These are phyloP conservation scores for Tauraco erythrolophus DNA, from an alignment of 2,113 vertebrate genomes.

Conservation along the genomic window DNA sequence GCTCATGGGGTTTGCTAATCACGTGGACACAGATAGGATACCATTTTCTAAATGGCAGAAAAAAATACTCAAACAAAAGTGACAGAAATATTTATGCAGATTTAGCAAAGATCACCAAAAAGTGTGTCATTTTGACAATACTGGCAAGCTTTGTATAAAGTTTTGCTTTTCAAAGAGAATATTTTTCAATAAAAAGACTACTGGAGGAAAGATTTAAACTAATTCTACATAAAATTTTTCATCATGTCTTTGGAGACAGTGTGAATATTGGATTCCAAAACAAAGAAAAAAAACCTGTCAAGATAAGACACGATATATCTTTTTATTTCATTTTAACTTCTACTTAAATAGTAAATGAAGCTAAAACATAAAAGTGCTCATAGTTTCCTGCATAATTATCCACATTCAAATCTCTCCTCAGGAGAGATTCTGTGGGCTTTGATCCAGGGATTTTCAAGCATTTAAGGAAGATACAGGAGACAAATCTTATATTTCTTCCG, in stretches of 20 bases:
- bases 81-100: background rate
- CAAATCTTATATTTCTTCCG: slow-evolving; percentile 3
- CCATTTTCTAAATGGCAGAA: background rate
- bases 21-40: background rate
- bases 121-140: background rate
- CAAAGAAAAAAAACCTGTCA: slow-evolving; percentile 22
- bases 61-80: background rate
- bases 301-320: slow-evolving; percentile 53
- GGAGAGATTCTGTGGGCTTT: slow-evolving; percentile 44
- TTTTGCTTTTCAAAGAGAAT: background rate
- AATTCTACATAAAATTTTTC: background rate
- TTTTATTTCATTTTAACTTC: slow-evolving; percentile 57
- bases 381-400: slow-evolving; percentile 47
- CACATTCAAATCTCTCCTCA: slow-evolving; percentile 26
- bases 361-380: slow-evolving; percentile 45
- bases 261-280: slow-evolving; percentile 40
- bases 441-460: slow-evolving; percentile 33
- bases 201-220: background rate
- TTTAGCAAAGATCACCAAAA: background rate
- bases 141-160: background rate
- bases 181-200: background rate
- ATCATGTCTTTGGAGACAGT: slow-evolving; percentile 15
- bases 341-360: slow-evolving; percentile 54
- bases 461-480: slow-evolving; percentile 14
- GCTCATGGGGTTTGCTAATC: background rate